A percentile compares a stretch with the other conserved stretches of the same genome.
Evolutionary conservation across 2,888 invertebrate genomes (phyloP).

Genomic region (Apoda limacodes): DNA sequence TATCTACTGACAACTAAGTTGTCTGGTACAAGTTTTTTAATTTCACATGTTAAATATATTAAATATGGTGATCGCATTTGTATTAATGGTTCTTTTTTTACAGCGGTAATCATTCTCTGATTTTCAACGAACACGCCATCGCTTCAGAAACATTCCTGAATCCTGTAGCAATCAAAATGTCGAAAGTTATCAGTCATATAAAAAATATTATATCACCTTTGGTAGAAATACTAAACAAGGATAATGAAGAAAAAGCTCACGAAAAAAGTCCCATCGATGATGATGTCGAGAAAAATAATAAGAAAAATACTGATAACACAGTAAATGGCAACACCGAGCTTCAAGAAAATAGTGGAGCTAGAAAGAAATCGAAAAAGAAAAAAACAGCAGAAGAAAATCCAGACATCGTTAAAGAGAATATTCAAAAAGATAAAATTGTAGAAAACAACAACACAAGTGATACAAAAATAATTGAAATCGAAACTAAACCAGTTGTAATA

Average conservation of each 20-base stretch:
- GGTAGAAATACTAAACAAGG: constrained; percentile 7
- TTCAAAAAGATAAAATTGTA: constrained; percentile 8
- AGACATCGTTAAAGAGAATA: background rate
- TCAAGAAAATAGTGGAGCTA: constrained; percentile 4
- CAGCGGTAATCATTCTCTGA: no score
- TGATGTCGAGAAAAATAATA: constrained; percentile 18
- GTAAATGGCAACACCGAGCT: constrained; percentile 10
- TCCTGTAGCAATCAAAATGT: constrained; percentile 19
- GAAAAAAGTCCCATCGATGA: constrained; percentile 19
- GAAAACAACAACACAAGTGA: constrained; percentile 13
- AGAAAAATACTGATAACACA: constrained; percentile 16
- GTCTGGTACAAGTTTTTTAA: no score
- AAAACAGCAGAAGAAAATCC: constrained; percentile 12
- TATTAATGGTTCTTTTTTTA: no score
- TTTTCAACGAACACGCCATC: constrained; percentile 24
- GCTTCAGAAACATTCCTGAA: constrained; percentile 22
- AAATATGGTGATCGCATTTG: no score
- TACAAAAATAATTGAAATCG: constrained; percentile 17
- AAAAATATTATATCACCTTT: constrained; percentile 1
- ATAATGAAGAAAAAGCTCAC: constrained; percentile 17
- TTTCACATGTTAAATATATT: no score
- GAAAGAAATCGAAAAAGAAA: constrained; percentile 10
- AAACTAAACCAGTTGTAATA: constrained; percentile 6
- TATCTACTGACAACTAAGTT: no score
- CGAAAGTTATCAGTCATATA: constrained; percentile 6